phyloP scores from a whole-genome alignment of 2,113 vertebrate species.

The Cynocephalus volans region DNA sequence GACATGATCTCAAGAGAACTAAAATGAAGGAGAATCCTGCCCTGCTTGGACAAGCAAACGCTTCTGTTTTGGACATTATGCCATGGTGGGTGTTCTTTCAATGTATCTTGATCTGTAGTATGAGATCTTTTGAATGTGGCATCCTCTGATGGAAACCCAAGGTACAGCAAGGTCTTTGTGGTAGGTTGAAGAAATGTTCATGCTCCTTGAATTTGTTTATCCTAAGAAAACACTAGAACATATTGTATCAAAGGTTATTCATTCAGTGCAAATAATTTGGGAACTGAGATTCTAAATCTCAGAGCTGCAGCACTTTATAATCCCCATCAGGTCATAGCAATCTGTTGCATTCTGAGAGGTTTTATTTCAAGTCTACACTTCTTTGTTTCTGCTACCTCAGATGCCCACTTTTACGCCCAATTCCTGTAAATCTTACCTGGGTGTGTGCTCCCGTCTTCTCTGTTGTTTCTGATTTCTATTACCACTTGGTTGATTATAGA shows the following conservation, averaged over 20 bases:
- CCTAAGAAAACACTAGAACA: not conserved
- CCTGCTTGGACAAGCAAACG: constrained; percentile 42
- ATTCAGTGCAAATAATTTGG: not conserved
- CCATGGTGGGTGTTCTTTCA: not conserved
- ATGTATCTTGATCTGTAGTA: not conserved
- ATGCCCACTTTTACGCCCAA: not conserved
- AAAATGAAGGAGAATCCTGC: not conserved
- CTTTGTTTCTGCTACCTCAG: constrained; percentile 26
- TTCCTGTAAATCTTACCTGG: not conserved
- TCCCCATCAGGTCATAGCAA: not conserved
- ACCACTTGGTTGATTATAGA: no score
- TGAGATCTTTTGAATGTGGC: not conserved
- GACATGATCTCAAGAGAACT: constrained; percentile 50
- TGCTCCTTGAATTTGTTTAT: constrained; percentile 41
- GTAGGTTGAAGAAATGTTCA: not conserved
- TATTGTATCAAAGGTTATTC: not conserved
- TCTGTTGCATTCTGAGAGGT: not conserved
- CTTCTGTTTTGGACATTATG: not conserved
- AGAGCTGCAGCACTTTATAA: constrained; percentile 55
- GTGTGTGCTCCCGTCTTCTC: not conserved
- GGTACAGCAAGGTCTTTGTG: not conserved
- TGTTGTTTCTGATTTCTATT: not conserved
- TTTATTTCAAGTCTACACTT: not conserved
- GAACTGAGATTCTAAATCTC: constrained; percentile 11
- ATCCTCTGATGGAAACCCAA: not conserved